Conservation (phyloP, 1,140 invertebrate genomes). For the Listronotus oregonensis region DNA sequence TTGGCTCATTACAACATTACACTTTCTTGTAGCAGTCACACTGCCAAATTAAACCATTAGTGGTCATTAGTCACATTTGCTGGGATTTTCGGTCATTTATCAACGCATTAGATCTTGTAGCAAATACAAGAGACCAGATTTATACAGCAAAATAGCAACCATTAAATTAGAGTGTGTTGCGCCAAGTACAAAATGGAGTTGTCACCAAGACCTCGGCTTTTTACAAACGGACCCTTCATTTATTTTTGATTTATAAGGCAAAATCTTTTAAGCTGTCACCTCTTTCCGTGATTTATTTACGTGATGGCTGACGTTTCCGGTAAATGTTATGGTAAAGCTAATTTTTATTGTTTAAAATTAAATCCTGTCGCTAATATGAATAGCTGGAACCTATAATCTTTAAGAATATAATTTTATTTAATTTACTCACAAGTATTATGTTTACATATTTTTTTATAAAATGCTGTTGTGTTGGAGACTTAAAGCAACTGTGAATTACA, state of each 20-base stretch:
- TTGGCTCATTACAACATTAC: too few species aligned
- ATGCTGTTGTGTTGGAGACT: too few species aligned
- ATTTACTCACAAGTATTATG: too few species aligned
- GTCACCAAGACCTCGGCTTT: constrained; percentile 10
- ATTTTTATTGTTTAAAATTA: too few species aligned
- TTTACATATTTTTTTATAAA: too few species aligned
- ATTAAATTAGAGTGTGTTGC: constrained; percentile 6
- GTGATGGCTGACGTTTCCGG: not conserved
- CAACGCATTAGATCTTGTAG: not conserved
- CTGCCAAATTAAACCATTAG: constrained; percentile 9
- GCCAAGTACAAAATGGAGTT: constrained; percentile 5
- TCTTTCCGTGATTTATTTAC: not conserved
- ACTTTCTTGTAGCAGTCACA: not conserved
- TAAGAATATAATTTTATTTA: too few species aligned
- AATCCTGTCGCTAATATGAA: too few species aligned
- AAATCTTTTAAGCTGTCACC: not conserved
- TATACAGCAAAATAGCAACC: constrained; percentile 8
- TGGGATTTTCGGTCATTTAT: constrained; percentile 7
- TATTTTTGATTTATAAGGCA: not conserved
- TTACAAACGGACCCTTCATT: not conserved
- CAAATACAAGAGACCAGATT: not conserved
- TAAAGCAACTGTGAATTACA: too few species aligned
- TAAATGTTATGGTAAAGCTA: not conserved
- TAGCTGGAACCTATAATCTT: too few species aligned
- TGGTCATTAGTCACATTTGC: constrained; percentile 1